Base-by-base conservation (phyloP, 2,797 vertebrate species). In the Capromys pilorides region DNA sequence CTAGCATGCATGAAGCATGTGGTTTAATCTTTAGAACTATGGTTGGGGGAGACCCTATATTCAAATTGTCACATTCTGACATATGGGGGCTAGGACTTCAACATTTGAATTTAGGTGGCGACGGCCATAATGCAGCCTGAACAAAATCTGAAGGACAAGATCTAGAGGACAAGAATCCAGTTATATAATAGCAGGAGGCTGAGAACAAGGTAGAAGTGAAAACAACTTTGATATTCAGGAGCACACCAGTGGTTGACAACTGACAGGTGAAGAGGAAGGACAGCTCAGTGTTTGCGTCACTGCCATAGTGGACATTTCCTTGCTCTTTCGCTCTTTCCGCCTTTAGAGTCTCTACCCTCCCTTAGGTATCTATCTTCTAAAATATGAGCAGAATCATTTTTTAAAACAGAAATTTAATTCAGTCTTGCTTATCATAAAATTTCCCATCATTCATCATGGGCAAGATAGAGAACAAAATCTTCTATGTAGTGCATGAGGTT, bases 321-420 rank as follows among this genome's bases (percentile, higher is more conserved):
- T 19, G 26, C 73, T 67, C 75, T 92, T 69, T 13, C 66, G 26
- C 73, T 67, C 75, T 92, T 69, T 13, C 66, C 67, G 51, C 28
- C 24, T 78, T 81, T 93, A 69, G 71, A 59, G 28, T 83, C 21
- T 39, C 75, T 10, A 12, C 9, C 6, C 1, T 92, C 13, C 54
- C n/a, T 31, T 69, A 28, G 1, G 28, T 22, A 86, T 31, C n/a
- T 21, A 78, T 82, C 33, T 51, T 94, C 66, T 86, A 57, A 39
- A 75, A 66, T 21, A 61, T 6, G 18, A 64, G 39, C 28, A 36
- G 61, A 92, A 94, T 73, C 26, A 22, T 81, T 90, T 88, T 92
- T 51, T 78, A 69, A 94, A 91, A 26, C 31, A 39, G 31, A 96
- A 94, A 89, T 94, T 39, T n/a, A 51, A 91, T 39, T 18, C 28